Evolutionary conservation across 2,113 vertebrate species (phyloP).

Genomic region (Rhynchomys soricoides): DNA sequence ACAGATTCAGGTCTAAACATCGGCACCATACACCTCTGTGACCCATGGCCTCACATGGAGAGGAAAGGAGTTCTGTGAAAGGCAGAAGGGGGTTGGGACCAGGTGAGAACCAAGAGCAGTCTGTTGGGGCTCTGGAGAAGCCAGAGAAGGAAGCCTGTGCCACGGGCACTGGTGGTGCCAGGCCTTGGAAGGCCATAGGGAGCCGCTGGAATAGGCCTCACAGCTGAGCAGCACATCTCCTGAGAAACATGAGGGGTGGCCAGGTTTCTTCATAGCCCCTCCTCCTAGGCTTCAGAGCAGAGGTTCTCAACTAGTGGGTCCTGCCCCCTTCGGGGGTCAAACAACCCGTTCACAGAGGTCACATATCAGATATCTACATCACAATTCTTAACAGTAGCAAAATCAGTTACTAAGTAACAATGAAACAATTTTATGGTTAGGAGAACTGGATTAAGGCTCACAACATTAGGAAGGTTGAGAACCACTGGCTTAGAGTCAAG

Average conservation of each 20-base stretch:
- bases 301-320: background rate
- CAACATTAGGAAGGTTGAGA: background rate
- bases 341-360: background rate
- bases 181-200: background rate
- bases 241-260: background rate
- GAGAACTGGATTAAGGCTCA: background rate
- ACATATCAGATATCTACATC: background rate
- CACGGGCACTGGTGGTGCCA: background rate
- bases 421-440: background rate
- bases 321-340: background rate
- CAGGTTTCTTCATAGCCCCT: background rate
- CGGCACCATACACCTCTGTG: background rate
- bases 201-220: background rate
- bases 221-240: background rate
- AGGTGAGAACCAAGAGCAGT: background rate
- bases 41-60: background rate
- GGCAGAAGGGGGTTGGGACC: background rate
- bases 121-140: background rate
- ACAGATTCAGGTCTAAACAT: background rate
- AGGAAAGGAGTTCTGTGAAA: background rate
- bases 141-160: background rate
- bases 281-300: background rate
- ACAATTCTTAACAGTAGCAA: background rate
- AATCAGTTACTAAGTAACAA: background rate
- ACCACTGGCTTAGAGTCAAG: background rate